Percentiles rank a stretch among this genome's conserved stretches.
These are phyloP conservation scores for Thalassoma bifasciatum DNA, from an alignment of 2,113 vertebrate genomes.

Conservation along the genomic window DNA sequence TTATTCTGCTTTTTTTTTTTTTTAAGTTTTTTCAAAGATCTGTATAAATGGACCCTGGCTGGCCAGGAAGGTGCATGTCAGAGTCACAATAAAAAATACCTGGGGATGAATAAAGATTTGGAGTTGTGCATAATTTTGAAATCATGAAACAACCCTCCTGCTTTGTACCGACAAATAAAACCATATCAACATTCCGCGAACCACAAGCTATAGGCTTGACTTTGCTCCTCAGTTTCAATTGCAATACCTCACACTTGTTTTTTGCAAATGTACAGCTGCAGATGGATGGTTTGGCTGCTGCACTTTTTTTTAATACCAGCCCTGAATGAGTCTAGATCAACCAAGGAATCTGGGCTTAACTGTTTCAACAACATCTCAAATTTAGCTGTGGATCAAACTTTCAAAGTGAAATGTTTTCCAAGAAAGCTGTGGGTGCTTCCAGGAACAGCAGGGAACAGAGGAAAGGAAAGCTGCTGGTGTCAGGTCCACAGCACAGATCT, in stretches of 20 bases:
- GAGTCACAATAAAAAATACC: slow-evolving; percentile 57
- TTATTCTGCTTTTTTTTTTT: slow-evolving; percentile 45
- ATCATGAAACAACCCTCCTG: background rate
- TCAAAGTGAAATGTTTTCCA: slow-evolving; percentile 23
- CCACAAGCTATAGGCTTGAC: slow-evolving; percentile 20
- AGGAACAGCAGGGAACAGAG: slow-evolving; percentile 45
- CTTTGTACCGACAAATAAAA: background rate
- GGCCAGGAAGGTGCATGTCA: slow-evolving; percentile 85
- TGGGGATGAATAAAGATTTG: slow-evolving; percentile 14
- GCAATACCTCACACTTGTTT: slow-evolving; percentile 38
- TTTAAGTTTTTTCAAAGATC: slow-evolving; percentile 61
- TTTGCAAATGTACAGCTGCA: background rate
- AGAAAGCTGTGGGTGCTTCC: slow-evolving; percentile 42
- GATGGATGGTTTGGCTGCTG: slow-evolving; percentile 8
- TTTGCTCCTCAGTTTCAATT: slow-evolving; percentile 30
- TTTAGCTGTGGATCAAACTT: slow-evolving; percentile 29
- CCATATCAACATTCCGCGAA: background rate
- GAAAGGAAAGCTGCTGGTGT: slow-evolving; percentile 53
- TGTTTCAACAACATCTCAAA: slow-evolving; percentile 51
- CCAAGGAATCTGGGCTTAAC: slow-evolving; percentile 33
- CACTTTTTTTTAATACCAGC: slow-evolving; percentile 41
- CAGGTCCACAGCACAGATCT: slow-evolving; percentile 46
- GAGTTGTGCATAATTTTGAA: slow-evolving; percentile 3
- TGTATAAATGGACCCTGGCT: slow-evolving; percentile 87
- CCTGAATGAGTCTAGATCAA: slow-evolving; percentile 13